Conservation (phyloP, 1,140 invertebrate species). For the Galendromus occidentalis region DNA sequence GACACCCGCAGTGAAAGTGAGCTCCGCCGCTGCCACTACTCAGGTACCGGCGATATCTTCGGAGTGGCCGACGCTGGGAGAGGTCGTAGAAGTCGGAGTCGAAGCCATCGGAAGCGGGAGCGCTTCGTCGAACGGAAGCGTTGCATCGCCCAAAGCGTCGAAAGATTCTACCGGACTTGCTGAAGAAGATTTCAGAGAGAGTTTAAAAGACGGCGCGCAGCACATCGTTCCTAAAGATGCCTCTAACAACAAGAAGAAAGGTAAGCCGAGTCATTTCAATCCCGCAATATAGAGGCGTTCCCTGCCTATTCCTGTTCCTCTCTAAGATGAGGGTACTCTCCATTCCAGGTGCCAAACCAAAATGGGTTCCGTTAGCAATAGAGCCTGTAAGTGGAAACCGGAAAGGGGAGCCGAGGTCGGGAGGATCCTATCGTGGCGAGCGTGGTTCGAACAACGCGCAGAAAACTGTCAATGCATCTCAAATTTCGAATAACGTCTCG, state of each 20-base stretch:
- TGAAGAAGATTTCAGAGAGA: no score
- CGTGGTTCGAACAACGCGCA: slow-evolving; percentile 5
- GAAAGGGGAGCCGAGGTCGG: slow-evolving; percentile 23
- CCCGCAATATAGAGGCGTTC: no score
- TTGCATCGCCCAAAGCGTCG: not conserved
- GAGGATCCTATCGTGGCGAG: not conserved
- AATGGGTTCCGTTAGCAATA: slow-evolving; percentile 53
- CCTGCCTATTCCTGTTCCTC: no score
- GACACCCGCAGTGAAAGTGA: no score
- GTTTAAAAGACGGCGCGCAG: no score
- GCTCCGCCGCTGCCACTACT: not conserved
- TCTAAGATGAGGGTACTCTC: no score
- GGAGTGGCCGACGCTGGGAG: slow-evolving; percentile 55
- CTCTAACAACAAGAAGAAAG: not conserved
- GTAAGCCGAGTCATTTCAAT: not conserved
- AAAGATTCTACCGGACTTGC: no score
- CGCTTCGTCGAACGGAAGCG: not conserved
- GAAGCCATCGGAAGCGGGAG: not conserved
- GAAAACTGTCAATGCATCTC: no score
- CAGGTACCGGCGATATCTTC: not conserved
- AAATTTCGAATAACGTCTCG: no score
- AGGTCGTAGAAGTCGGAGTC: slow-evolving; percentile 24
- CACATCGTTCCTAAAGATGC: no score
- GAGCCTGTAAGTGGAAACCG: slow-evolving; percentile 30
- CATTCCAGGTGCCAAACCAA: slow-evolving; percentile 40